Conservation (phyloP, 64 coral and sea anemone genomes). For the Montipora capricornis region DNA sequence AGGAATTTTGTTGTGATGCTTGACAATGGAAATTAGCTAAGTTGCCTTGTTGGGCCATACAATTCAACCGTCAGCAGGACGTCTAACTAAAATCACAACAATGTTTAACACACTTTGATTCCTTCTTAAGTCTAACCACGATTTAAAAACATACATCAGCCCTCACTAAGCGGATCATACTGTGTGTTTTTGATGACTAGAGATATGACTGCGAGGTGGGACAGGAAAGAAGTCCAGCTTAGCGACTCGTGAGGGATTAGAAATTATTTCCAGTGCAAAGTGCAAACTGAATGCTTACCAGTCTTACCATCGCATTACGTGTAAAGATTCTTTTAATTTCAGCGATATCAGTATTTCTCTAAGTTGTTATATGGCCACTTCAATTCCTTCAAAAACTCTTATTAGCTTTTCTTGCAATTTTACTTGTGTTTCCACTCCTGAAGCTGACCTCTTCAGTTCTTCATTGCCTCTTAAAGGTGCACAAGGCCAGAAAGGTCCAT, state of each 20-base stretch:
- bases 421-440: no score
- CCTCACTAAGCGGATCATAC: no score
- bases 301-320: background rate
- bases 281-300: background rate
- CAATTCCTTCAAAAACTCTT: background rate
- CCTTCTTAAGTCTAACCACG: background rate
- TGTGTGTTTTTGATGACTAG: background rate
- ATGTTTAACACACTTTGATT: background rate
- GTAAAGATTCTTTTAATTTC: background rate
- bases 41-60: background rate
- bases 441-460: no score
- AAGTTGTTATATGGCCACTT: background rate
- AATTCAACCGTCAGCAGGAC: slow-evolving; percentile 19
- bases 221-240: background rate
- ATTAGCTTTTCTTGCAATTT: background rate
- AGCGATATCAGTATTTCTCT: background rate
- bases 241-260: background rate
- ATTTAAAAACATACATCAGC: background rate
- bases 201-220: background rate
- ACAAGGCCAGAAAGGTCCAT: background rate
- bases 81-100: slow-evolving; percentile 9
- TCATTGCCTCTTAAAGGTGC: no score
- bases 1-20: slow-evolving; percentile 38
- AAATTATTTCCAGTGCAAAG: background rate
- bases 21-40: background rate